Evolutionary conservation across 2,113 vertebrate species (phyloP).

Genomic region (Emydura subglobosa): DNA sequence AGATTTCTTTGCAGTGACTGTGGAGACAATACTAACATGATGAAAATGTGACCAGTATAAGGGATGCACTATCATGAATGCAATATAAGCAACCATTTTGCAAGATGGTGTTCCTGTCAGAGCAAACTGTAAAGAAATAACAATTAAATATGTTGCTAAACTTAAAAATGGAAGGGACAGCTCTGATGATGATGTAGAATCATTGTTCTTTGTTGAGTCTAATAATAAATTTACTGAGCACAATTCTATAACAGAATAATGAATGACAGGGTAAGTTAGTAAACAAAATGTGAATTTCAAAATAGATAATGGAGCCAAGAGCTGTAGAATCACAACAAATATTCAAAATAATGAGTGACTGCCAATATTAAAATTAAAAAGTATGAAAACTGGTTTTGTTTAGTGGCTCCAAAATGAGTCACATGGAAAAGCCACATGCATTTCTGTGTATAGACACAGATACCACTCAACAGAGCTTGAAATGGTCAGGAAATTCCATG

Average conservation of each 20-base stretch:
- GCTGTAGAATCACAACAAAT: neutral
- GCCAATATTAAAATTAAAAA: neutral
- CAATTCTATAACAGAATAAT: neutral
- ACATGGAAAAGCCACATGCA: no score
- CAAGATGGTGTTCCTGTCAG: neutral
- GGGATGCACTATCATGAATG: no score
- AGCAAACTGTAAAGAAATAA: neutral
- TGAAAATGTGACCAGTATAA: no score
- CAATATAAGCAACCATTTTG: neutral
- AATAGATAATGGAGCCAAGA: neutral
- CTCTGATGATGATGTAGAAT: neutral
- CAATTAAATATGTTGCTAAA: neutral
- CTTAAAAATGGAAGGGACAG: neutral
- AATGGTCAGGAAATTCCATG: neutral
- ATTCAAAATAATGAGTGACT: neutral
- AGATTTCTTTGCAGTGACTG: neutral
- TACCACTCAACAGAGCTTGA: neutral
- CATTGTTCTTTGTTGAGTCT: neutral
- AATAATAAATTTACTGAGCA: neutral
- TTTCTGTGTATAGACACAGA: no score
- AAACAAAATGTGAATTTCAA: neutral
- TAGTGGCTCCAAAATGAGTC: no score
- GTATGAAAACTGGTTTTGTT: no score
- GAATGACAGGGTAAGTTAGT: neutral
- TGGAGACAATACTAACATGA: no score